Evolutionary conservation across 2,797 vertebrate species (phyloP).

Genomic region (Gila robusta): DNA sequence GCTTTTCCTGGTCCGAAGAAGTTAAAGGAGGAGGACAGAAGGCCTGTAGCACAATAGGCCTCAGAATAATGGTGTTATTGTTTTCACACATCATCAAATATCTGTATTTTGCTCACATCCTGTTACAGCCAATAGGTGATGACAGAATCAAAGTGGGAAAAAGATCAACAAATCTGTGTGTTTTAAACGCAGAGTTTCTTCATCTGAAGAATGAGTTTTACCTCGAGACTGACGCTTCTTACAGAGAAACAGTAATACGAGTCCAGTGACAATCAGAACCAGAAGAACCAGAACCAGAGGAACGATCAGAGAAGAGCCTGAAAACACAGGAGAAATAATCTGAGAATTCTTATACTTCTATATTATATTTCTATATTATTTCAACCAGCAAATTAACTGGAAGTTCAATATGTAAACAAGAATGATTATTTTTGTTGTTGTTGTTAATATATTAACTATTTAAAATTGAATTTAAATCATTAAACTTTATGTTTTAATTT

Average conservation of each 20-base stretch:
- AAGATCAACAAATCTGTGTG: neutral
- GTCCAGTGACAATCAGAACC: neutral
- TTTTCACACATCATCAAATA: neutral
- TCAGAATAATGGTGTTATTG: neutral
- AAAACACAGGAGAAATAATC: neutral
- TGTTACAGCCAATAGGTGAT: neutral
- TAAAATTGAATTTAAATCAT: no score
- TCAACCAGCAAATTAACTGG: no score
- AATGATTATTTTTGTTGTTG: no score
- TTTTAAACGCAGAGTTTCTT: neutral
- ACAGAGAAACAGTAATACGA: neutral
- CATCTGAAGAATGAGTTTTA: neutral
- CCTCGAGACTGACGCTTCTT: neutral
- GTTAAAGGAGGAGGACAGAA: no score
- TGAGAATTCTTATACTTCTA: no score
- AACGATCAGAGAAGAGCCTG: neutral
- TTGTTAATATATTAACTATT: no score
- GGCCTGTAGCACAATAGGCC: no score
- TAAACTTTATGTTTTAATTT: no score
- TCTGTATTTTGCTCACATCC: neutral
- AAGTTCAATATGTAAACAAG: neutral
- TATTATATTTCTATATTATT: no score
- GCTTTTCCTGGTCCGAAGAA: no score
- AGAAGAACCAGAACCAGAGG: neutral
- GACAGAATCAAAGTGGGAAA: neutral